Base-by-base conservation (phyloP, 1,140 invertebrate species). In the Macrosteles quadrilineatus region DNA sequence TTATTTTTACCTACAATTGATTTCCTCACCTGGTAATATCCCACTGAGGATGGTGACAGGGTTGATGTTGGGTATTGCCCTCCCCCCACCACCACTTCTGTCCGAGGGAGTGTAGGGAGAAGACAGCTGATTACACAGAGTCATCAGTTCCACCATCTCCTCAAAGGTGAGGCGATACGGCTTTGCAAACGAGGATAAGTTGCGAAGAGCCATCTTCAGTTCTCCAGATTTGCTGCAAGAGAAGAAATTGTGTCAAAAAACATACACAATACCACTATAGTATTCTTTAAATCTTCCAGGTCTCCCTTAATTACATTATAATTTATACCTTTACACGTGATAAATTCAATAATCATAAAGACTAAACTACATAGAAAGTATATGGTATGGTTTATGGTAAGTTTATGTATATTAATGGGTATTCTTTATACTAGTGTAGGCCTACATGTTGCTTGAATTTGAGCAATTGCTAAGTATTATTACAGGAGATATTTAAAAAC, bases 1-100 rank as follows among this genome's bases (percentile, higher is more conserved):
- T n/a, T n/a, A n/a, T n/a, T n/a, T n/a, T n/a, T n/a, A n/a, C n/a
- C n/a, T n/a, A n/a, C n/a, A n/a, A n/a, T n/a, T n/a, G n/a, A n/a
- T n/a, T n/a, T n/a, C n/a, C n/a, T 78, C 77, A 91, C 91, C 90
- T 80, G 91, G 91, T 77, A 92, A 83, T 74, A 93, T 91, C 30
- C 90, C 91, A 75, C 85, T 89, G 19, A 92, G 80, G 68, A 91
- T 76, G 23, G 87, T 86, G n/a, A 59, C 43, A 47, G 69, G 30
- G 76, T 85, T 88, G 12, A 71, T 45, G 53, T 85, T 84, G 2
- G 85, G 83, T 25, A 59, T 14, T 27, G 55, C 55, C 25, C 55
- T 59, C 4, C 23, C 25, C 6, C 27, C 25, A 6, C 11, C 14
- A 27, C 55, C 25, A 29, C 4, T 4, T 2, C 23, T 25, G 21